Base-by-base conservation (phyloP, 2,888 invertebrate genomes). In the Cheilosia scutellata region DNA sequence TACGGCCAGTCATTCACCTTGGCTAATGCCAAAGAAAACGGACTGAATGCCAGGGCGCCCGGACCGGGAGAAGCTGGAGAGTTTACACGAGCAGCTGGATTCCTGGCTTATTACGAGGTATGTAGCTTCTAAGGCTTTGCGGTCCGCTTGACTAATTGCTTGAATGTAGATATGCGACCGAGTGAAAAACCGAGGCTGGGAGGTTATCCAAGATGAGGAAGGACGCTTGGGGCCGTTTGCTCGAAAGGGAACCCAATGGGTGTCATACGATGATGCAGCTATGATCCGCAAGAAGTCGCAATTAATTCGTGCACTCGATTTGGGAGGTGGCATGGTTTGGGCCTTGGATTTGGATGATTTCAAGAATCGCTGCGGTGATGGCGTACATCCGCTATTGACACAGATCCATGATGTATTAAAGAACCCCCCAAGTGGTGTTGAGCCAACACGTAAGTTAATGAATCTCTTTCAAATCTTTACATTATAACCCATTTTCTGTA, bases 291-390 rank as follows among this genome's bases (percentile, higher is more conserved):
- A 94, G 87, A 98, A 98, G 93, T 95, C 97, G 0, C 95, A 96
- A 89, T 95, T 95, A 89, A 95, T 97, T 42, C 94, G 96, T 83
- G 94, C 95, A 13, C 93, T 96, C 92, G 94, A 95, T 84, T 94
- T 98, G 20, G 97, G 96, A 13, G 97, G 97, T 77, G 97, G 96
- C 20, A 97, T 97, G 97, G 95, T 97, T 53, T 97, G 97, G 97
- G 97, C 97, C 0, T 93, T 97, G 42, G 97, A 97, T 93, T 94
- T 97, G 88, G 97, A 98, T 88, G 97, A 98, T 92, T 97, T 97
- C 90, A 95, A 94, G 87, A 95, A 96, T 90, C 94, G 95, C 83
- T 97, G 97, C 90, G 96, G 96, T 0, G 94, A 96, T 90, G 97
- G 97, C 42, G 93, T 94, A 49, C 96, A 97, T 93, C 97, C 97